These are phyloP conservation scores for Odontomyia ornata DNA, from an alignment of 2,888 invertebrate genomes.

Conservation along the genomic window DNA sequence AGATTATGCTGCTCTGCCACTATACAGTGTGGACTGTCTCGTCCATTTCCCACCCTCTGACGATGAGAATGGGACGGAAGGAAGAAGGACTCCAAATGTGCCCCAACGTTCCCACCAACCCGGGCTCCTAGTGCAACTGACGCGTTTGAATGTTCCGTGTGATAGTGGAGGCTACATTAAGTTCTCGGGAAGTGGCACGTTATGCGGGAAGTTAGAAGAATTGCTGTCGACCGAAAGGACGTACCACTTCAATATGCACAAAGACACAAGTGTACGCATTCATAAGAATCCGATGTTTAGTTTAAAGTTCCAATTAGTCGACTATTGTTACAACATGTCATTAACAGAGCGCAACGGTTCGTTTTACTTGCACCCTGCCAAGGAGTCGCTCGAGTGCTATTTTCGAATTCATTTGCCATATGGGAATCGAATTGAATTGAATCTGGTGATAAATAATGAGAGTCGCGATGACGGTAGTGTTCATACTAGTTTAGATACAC, in stretches of 20 bases:
- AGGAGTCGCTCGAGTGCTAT: conserved; percentile 70
- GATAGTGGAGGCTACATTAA: conserved; percentile 69
- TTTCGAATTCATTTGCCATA: conserved; percentile 76
- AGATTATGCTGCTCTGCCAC: conserved; percentile 58
- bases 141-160: conserved; percentile 77
- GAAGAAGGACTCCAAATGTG: background rate
- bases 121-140: conserved; percentile 73
- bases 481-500: background rate
- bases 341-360: conserved; percentile 72
- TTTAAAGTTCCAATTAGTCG: conserved; percentile 73
- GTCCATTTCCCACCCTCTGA: conserved; percentile 57
- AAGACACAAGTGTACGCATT: conserved; percentile 66
- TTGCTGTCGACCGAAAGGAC: conserved; percentile 69
- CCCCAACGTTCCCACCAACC: conserved; percentile 51
- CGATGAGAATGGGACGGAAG: conserved; percentile 51
- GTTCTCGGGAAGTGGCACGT: conserved; percentile 65
- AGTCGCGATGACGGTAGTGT: conserved; percentile 51
- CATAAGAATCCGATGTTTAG: conserved; percentile 74
- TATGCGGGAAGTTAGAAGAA: conserved; percentile 79
- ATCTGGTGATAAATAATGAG: conserved; percentile 64
- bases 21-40: conserved; percentile 57
- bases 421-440: conserved; percentile 72
- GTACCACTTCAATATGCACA: conserved; percentile 69
- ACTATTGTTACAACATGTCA: conserved; percentile 77
- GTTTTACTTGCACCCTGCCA: conserved; percentile 70